phyloP scores from a whole-genome alignment of 2,888 invertebrate species.

The Mythimna impura region DNA sequence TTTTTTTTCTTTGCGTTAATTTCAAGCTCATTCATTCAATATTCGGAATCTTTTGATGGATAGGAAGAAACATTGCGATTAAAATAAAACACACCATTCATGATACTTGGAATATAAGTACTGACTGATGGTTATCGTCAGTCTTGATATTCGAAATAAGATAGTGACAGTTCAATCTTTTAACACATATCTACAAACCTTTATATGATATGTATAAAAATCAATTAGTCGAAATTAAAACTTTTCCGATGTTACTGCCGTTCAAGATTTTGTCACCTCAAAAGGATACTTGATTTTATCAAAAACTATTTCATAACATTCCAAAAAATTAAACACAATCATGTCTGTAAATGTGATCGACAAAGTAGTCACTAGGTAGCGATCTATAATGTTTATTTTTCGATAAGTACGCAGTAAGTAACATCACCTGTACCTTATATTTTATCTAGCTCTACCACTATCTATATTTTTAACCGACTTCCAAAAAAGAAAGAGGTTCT shows the following conservation, averaged over 20 bases:
- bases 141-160: conserved; percentile 5
- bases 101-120: neutral
- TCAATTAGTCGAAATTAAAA: conserved; percentile 11
- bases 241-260: neutral
- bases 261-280: conserved; percentile 7
- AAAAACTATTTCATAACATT: conserved; percentile 5
- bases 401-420: neutral
- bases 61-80: neutral
- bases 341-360: neutral
- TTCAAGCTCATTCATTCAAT: neutral
- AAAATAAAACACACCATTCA: neutral
- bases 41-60: neutral
- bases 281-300: conserved; percentile 25
- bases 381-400: neutral
- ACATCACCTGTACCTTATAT: too few species aligned
- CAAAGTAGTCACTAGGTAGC: neutral
- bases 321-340: neutral
- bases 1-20: neutral
- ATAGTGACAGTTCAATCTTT: neutral
- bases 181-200: neutral
- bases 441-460: too few species aligned
- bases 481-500: too few species aligned
- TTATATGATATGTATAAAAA: conserved; percentile 9
- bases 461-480: too few species aligned
- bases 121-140: neutral